Conservation (phyloP, 2,888 invertebrate species). For the Apamea epomidion region DNA sequence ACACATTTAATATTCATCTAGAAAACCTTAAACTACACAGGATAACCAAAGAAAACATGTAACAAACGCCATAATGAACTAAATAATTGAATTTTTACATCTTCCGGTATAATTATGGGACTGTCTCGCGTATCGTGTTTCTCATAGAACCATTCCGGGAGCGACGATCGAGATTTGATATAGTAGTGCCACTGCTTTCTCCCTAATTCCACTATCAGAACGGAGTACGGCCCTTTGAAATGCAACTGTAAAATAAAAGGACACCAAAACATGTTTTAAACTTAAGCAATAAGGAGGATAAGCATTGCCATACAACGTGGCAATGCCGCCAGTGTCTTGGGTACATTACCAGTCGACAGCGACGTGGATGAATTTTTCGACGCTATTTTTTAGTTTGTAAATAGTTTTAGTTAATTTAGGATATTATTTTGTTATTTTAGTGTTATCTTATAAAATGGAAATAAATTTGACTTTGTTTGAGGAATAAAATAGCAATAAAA, state of each 20-base stretch:
- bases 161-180: slow-evolving; percentile 66
- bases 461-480: no score
- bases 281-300: background rate
- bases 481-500: background rate
- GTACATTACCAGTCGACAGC: no score
- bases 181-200: slow-evolving; percentile 74
- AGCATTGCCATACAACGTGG: no score
- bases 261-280: background rate
- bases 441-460: no score
- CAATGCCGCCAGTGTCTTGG: no score
- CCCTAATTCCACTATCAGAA: slow-evolving; percentile 69
- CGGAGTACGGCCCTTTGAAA: slow-evolving; percentile 73
- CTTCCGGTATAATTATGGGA: slow-evolving; percentile 70
- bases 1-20: background rate
- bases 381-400: no score
- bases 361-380: no score
- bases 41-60: slow-evolving; percentile 37
- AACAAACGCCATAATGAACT: slow-evolving; percentile 53
- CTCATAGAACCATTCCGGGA: slow-evolving; percentile 79
- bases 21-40: slow-evolving; percentile 1
- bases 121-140: slow-evolving; percentile 61
- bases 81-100: slow-evolving; percentile 70
- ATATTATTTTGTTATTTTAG: no score
- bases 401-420: no score
- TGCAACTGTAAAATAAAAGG: slow-evolving; percentile 28